Evolutionary conservation across 2,888 invertebrate species (phyloP), one percentile per base, ranked within the genome.

Genomic region (Rugalucina vietnamica): DNA sequence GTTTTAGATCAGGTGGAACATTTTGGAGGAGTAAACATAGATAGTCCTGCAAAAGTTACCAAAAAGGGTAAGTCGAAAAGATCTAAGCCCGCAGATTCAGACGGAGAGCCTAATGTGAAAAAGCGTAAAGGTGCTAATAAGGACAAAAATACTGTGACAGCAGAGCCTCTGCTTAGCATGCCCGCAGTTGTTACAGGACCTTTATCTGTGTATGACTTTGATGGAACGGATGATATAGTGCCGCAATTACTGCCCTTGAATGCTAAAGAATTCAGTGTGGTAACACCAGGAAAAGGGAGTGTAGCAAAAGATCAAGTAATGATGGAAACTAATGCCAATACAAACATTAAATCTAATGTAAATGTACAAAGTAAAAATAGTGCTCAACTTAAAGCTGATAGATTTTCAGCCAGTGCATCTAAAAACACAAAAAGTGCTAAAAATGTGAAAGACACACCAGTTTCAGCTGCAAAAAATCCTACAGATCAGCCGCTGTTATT

Each of bases 1-100:
- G 93, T 94, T 2, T 84, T 94, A n/a, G 93, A 94, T 79, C 94
- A 93, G 76, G 93, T 94, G 18, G 94, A 94, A 85, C 91, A 91
- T 39, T 87, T 92, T 43, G 91, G 90, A 12, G 83, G 71, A 57
- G 76, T 84, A 18, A 78, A 73, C 32, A 79, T 85, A 1, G 88
- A 85, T 34, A 83, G 74, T 69, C 77, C 87, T 36, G 34, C 43
- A 36, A 76, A 65, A 18, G 73, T 82, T 10, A 69, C 37, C 39
- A 91, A 91, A 76, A 89, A 89, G 34, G 82, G 86, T 21, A 91
- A 91, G 87, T 79, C 88, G 34, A 91, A 91, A 73, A 87, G 89
- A 27, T 80, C 81, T 24, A 90, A 90, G 73, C 60, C 82, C 43
- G 79, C 79, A n/a, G 83, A 85, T 39, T 65, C 80, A 39, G 86